phyloP scores from a whole-genome alignment of 2,888 invertebrate species.

The Zonitis immaculata region DNA sequence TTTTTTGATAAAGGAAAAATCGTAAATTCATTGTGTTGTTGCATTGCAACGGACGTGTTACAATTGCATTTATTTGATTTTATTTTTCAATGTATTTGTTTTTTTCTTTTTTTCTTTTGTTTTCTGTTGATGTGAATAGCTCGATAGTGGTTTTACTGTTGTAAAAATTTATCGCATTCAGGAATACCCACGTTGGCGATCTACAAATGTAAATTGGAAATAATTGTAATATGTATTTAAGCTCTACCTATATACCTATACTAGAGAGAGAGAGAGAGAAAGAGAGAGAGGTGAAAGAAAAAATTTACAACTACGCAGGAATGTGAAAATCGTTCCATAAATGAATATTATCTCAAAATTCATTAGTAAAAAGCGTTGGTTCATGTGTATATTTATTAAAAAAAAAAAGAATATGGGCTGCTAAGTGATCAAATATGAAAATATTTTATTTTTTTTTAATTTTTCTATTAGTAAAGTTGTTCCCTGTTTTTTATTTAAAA shows the following conservation, averaged over 20 bases:
- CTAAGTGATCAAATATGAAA: too few species aligned
- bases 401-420: too few species aligned
- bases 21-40: not conserved
- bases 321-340: not conserved
- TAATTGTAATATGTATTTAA: slow-evolving; percentile 1
- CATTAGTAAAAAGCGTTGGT: slow-evolving; percentile 3
- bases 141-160: not conserved
- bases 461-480: too few species aligned
- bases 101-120: too few species aligned
- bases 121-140: too few species aligned
- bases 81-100: too few species aligned
- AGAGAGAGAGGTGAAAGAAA: not conserved
- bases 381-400: too few species aligned
- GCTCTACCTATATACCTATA: too few species aligned
- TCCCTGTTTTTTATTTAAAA: too few species aligned
- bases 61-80: not conserved
- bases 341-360: not conserved
- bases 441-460: too few species aligned
- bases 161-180: not conserved
- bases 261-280: too few species aligned
- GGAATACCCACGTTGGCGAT: not conserved
- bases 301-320: not conserved
- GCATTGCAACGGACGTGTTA: too few species aligned
- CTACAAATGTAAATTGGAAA: slow-evolving; percentile 3
- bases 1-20: not conserved